Evolutionary conservation across 2,797 vertebrate species (phyloP).

Genomic region (Scarus forsteni): DNA sequence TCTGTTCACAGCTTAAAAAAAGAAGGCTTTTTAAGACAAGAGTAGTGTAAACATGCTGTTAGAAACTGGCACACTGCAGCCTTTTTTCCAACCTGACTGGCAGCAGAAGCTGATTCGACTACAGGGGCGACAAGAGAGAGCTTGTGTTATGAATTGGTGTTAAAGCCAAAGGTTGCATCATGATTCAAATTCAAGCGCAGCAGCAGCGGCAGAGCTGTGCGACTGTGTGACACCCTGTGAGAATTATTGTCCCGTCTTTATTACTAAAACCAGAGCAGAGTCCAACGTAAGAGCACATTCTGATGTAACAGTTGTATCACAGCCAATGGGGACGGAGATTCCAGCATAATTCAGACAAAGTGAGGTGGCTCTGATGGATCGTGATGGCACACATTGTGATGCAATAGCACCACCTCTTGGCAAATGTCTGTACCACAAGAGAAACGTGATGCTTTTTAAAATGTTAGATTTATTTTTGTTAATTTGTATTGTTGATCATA

Average conservation of each 20-base stretch:
- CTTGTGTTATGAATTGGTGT: constrained; percentile 26
- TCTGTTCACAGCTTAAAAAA: constrained; percentile 7
- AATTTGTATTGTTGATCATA: too few relatives aligned
- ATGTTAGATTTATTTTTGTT: too few relatives aligned
- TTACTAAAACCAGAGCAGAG: constrained; percentile 41
- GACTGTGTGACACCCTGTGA: constrained; percentile 32
- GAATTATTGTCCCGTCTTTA: constrained; percentile 44
- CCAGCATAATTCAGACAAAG: constrained; percentile 40
- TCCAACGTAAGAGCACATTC: constrained; percentile 28
- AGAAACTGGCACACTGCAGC: constrained; percentile 28
- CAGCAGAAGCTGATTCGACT: constrained; percentile 24
- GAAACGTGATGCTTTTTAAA: background rate
- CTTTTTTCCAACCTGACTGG: constrained; percentile 40
- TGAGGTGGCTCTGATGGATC: constrained; percentile 32
- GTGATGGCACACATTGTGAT: constrained; percentile 4
- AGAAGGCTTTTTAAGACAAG: constrained; percentile 24
- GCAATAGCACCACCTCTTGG: constrained; percentile 75
- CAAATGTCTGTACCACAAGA: background rate
- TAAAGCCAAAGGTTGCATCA: constrained; percentile 52
- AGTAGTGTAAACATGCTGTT: constrained; percentile 38
- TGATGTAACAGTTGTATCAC: constrained; percentile 68
- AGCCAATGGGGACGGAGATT: constrained; percentile 46
- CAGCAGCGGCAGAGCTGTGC: constrained; percentile 20
- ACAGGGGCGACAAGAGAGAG: constrained; percentile 12
- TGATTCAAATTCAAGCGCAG: constrained; percentile 23